phyloP scores from a whole-genome alignment of 2,888 invertebrate genomes.

The Scaptomyza caliginosa region DNA sequence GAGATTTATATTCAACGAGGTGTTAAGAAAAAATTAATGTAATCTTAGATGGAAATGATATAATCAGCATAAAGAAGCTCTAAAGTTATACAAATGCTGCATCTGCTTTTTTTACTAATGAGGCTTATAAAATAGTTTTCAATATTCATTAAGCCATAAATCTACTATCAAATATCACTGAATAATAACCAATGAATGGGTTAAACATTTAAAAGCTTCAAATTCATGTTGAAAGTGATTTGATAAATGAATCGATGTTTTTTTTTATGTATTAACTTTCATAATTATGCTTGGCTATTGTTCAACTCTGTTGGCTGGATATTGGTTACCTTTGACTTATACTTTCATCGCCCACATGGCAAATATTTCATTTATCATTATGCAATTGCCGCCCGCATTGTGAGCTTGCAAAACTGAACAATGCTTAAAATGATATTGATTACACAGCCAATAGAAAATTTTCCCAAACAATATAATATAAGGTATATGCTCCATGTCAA shows the following conservation, averaged over 20 bases:
- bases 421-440: slow-evolving; percentile 47
- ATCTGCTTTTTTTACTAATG: neutral
- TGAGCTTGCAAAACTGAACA: slow-evolving; percentile 45
- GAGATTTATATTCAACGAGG: neutral
- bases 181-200: slow-evolving; percentile 21
- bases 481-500: slow-evolving; percentile 38
- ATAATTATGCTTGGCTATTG: slow-evolving; percentile 20
- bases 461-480: neutral
- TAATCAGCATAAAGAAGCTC: neutral
- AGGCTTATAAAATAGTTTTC: neutral
- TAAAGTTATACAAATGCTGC: no score
- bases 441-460: slow-evolving; percentile 2
- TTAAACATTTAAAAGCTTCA: slow-evolving; percentile 11
- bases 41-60: neutral
- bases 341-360: slow-evolving; percentile 62
- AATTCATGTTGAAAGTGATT: slow-evolving; percentile 30
- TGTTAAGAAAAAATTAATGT: neutral
- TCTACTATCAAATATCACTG: slow-evolving; percentile 1
- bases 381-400: slow-evolving; percentile 64
- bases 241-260: slow-evolving; percentile 56
- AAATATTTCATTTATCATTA: slow-evolving; percentile 42
- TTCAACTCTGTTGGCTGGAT: slow-evolving; percentile 18
- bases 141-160: neutral
- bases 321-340: slow-evolving; percentile 34
- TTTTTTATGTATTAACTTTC: slow-evolving; percentile 17